Evolutionary conservation across 2,797 vertebrate species (phyloP).

Genomic region (Ptychobarbus kaznakovi): DNA sequence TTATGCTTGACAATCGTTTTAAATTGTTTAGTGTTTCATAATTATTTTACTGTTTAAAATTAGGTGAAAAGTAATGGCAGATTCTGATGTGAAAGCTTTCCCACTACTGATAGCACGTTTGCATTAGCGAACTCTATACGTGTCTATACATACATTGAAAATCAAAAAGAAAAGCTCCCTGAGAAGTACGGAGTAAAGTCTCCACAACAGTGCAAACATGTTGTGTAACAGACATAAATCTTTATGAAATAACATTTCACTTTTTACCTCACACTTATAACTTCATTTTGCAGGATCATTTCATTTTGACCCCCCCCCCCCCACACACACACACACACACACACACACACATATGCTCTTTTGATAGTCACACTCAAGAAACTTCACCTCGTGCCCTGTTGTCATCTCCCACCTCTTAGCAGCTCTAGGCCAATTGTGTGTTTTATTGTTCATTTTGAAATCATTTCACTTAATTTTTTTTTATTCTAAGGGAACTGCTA

Average conservation of each 20-base stretch:
- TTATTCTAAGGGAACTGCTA: constrained; percentile 39
- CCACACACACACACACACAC: too few relatives aligned
- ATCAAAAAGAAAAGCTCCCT: neutral
- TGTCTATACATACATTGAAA: neutral
- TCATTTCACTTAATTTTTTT: constrained; percentile 46
- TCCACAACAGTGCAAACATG: neutral
- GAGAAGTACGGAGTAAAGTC: neutral
- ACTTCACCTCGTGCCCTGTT: neutral
- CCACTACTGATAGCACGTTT: neutral
- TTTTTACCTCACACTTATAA: neutral
- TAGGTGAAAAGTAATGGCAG: neutral
- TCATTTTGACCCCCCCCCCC: neutral
- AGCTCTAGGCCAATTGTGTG: constrained; percentile 42
- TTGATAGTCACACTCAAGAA: neutral
- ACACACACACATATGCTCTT: neutral
- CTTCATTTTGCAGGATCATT: constrained; percentile 1
- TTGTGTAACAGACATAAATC: neutral
- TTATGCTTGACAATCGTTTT: neutral
- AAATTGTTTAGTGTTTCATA: neutral
- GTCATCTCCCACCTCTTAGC: constrained; percentile 44
- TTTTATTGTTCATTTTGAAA: constrained; percentile 55
- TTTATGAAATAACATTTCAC: neutral
- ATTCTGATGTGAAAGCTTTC: neutral
- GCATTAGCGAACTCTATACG: neutral
- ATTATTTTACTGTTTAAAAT: neutral